A percentile compares a stretch with the other conserved stretches of the same genome.
phyloP scores from a whole-genome alignment of 2,888 invertebrate species.

The Macrostomum cliftonense region DNA sequence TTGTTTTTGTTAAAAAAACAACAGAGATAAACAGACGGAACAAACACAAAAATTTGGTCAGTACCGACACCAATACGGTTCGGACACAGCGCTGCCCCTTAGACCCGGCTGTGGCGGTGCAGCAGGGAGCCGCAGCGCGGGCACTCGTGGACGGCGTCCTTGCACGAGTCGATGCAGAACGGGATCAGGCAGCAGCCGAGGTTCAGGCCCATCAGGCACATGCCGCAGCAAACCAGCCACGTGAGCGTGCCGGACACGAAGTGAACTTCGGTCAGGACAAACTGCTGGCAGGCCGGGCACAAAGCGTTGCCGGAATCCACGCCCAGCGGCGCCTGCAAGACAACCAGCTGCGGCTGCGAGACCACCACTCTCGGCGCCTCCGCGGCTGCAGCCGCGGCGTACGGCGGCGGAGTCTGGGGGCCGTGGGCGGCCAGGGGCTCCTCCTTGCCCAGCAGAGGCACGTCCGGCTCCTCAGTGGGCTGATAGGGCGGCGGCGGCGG shows the following conservation, averaged over 20 bases:
- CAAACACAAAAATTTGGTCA: too few species aligned
- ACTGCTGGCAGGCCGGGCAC: constrained; percentile 13
- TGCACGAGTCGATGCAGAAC: constrained; percentile 8
- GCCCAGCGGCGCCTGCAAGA: constrained; percentile 2
- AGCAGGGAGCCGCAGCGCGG: constrained; percentile 7
- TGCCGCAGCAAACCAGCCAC: constrained; percentile 8
- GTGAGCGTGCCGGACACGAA: constrained; percentile 12
- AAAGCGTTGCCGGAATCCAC: constrained; percentile 7
- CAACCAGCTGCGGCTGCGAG: constrained; percentile 6
- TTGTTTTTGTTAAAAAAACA: too few species aligned
- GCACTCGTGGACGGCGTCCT: constrained; percentile 8
- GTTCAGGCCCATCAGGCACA: constrained; percentile 6
- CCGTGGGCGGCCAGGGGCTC: too few species aligned
- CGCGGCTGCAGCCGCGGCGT: not conserved
- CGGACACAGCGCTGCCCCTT: too few species aligned
- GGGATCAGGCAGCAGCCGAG: constrained; percentile 7
- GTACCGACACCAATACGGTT: too few species aligned
- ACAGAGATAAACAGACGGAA: too few species aligned
- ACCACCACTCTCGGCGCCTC: constrained; percentile 6
- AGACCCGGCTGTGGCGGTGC: constrained; percentile 1
- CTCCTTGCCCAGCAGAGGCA: too few species aligned
- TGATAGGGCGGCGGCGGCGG: too few species aligned
- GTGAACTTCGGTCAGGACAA: constrained; percentile 13
- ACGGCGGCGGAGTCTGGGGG: too few species aligned
- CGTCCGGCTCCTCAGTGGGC: too few species aligned